A percentile compares a stretch with the other conserved stretches of the same genome.
Evolutionary conservation across 2,888 invertebrate genomes (phyloP).

Genomic region (Drosophila engyochracea): DNA sequence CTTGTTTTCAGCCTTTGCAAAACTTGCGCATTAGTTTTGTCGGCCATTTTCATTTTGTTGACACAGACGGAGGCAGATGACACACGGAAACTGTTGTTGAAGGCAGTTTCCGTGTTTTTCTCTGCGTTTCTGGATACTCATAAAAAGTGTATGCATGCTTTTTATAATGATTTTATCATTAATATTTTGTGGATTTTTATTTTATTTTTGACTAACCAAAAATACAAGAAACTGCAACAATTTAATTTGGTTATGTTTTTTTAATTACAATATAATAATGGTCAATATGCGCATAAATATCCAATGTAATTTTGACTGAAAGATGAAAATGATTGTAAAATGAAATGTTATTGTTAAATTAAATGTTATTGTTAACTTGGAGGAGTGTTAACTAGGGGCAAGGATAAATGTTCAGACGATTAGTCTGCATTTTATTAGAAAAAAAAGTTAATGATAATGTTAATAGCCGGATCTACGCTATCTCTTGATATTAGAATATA

Average conservation of each 20-base stretch:
- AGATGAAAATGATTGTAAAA: not conserved
- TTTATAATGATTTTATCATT: not conserved
- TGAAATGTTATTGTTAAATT: too few relatives aligned
- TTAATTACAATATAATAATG: not conserved
- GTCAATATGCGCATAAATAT: not conserved
- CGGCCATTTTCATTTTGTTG: constrained; percentile 39
- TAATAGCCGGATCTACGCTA: not conserved
- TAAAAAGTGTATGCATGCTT: not conserved
- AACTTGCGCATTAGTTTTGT: constrained; percentile 56
- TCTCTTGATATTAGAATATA: not conserved
- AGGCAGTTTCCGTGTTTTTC: constrained; percentile 18
- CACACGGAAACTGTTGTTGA: constrained; percentile 38
- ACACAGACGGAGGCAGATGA: constrained; percentile 40
- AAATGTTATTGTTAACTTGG: not conserved
- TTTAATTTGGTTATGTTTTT: not conserved
- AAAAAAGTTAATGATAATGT: not conserved
- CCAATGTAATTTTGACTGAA: not conserved
- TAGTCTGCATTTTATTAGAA: not conserved
- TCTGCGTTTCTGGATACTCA: constrained; percentile 1
- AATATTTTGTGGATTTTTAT: not conserved
- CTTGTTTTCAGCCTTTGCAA: constrained; percentile 8
- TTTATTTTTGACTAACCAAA: not conserved
- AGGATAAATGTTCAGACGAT: not conserved
- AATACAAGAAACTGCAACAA: not conserved
- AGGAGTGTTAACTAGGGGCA: not conserved